Conservation (phyloP, 2,888 invertebrate genomes). For the Dendrolimus pini region DNA sequence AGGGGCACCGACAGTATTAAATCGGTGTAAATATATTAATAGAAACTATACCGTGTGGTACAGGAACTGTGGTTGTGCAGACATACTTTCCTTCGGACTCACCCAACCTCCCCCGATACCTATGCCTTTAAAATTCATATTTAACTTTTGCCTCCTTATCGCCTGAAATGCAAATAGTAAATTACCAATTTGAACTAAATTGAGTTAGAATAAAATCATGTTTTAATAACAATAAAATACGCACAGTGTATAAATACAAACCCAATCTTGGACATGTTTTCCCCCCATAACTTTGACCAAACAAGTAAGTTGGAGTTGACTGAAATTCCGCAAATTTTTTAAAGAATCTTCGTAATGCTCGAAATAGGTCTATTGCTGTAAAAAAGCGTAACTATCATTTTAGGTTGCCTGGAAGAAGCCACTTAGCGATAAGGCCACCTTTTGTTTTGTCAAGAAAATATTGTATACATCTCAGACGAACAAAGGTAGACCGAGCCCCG, state of each 20-base stretch:
- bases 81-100: constrained; percentile 52
- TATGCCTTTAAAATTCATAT: constrained; percentile 63
- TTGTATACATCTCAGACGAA: no score
- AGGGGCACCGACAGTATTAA: no score
- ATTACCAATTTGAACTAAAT: no score
- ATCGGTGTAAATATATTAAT: neutral
- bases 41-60: constrained; percentile 42
- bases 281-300: constrained; percentile 94
- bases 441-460: no score
- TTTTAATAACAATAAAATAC: neutral
- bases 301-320: constrained; percentile 85
- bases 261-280: constrained; percentile 83
- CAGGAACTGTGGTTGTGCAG: constrained; percentile 45
- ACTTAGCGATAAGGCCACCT: no score
- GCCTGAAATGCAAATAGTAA: constrained; percentile 31
- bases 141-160: constrained; percentile 47
- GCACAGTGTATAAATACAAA: constrained; percentile 53
- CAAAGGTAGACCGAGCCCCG: no score
- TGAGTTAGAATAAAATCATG: no score
- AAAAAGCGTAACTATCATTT: no score
- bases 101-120: constrained; percentile 68
- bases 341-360: constrained; percentile 82
- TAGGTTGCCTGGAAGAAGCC: no score
- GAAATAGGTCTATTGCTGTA: constrained; percentile 84
- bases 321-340: constrained; percentile 81